A percentile compares a stretch with the other conserved stretches of the same genome.
phyloP scores from a whole-genome alignment of 2,113 vertebrate species.

The Sander lucioperca region DNA sequence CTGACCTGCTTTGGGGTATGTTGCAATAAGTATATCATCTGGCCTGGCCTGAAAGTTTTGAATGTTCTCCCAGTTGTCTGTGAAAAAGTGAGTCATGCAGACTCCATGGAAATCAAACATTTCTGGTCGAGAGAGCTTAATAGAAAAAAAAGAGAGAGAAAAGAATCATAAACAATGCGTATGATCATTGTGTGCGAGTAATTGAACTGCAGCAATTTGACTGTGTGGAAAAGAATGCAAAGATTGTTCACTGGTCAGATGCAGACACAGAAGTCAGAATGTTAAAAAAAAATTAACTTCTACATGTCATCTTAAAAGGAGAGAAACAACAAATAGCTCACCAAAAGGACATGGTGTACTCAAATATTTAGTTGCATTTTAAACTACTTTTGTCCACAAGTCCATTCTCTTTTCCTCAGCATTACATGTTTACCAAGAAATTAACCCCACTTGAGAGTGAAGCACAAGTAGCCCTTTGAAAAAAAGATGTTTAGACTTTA shows the following conservation, averaged over 20 bases:
- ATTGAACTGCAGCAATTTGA: background rate
- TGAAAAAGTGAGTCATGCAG: conserved; percentile 64
- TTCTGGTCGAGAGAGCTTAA: conserved; percentile 23
- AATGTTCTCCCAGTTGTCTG: conserved; percentile 84
- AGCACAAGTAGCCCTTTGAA: background rate
- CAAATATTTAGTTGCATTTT: too few relatives aligned
- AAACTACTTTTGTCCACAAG: too few relatives aligned
- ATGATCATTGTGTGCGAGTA: background rate
- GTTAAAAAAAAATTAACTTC: background rate
- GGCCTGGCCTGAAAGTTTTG: conserved; percentile 83
- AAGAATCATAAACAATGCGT: background rate
- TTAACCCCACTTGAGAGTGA: background rate
- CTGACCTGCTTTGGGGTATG: conserved; percentile 89
- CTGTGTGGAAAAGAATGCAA: background rate
- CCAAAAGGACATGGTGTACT: too few relatives aligned
- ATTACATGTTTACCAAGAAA: background rate
- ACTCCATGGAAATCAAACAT: conserved; percentile 81
- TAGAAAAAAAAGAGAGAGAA: background rate
- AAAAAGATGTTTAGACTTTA: background rate
- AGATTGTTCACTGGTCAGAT: background rate
- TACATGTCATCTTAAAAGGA: background rate
- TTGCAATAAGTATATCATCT: conserved; percentile 86
- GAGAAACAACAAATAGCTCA: background rate
- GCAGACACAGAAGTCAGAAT: background rate
- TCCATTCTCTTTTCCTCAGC: background rate